Evolutionary conservation across 2,797 vertebrate genomes (phyloP), one percentile per base, ranked within the genome.

Genomic region (Agapornis canus): DNA sequence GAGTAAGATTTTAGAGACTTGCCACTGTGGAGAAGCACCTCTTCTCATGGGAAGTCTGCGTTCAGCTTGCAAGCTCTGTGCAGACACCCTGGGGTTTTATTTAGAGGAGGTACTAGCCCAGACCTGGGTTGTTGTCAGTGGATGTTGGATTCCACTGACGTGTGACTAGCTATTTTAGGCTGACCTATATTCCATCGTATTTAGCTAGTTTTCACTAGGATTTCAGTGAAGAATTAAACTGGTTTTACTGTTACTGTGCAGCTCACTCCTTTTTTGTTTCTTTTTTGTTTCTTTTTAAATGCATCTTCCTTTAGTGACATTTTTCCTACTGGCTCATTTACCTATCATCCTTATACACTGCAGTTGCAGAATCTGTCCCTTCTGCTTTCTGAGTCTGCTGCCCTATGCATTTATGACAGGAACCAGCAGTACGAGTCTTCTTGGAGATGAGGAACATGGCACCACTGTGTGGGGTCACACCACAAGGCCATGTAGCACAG

Each of bases 201-300:
- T 49, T 63, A 69, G 7, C 26, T 77, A 2, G 10, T 49, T 69
- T 80, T 57, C 18, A 27, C 8, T 39, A 39, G 51, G 21, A 61
- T 73, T 77, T 90, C 48, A 63, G 31, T 43, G 8, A 77, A 70
- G 43, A 80, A 8, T 21, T 77, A 35, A 42, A 47, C 14, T 48
- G 70, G 1, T 79, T 69, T 61, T 61, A 9, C 39, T 65, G 5
- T 45, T 69, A 35, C 22, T 49, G 13, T 49, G 31, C 19, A 69
- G 6, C 5, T 32, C 1, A 1, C 3, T 21, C 6, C 9, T 6
- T 18, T 5, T 48, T 9, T 35, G 35, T 14, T 13, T 14, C 11
- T 5, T 25, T 18, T 16, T 22, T n/a, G n/a, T 35, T 35, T 35
- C 9, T 35, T 59, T 40, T 19, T 1, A 1, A 39, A 27, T 31